phyloP scores from a whole-genome alignment of 2,113 vertebrate genomes.

The Antechinus stuartii region DNA sequence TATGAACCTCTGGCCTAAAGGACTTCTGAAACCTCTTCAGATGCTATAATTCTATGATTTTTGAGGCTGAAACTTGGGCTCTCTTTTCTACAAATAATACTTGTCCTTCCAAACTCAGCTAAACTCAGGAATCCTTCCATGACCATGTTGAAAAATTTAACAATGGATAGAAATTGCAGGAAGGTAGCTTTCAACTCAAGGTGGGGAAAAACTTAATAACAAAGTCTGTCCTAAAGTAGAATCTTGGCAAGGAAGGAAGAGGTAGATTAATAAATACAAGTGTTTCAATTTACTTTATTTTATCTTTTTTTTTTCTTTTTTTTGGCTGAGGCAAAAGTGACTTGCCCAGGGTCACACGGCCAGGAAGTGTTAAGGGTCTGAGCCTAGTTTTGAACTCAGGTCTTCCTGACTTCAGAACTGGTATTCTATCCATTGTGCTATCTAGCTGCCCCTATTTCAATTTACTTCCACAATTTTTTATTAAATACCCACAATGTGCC shows the following conservation, averaged over 20 bases:
- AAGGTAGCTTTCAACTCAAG: neutral
- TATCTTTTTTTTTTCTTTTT: too few species aligned
- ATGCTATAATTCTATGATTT: neutral
- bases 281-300: neutral
- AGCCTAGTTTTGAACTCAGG: too few species aligned
- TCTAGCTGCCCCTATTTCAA: neutral
- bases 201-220: neutral
- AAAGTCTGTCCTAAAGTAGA: neutral
- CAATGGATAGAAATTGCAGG: neutral
- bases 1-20: neutral
- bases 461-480: neutral
- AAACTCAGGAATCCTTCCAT: neutral
- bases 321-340: too few species aligned
- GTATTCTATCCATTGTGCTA: too few species aligned
- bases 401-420: too few species aligned
- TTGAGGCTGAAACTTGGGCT: neutral
- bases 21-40: neutral
- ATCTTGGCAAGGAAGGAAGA: neutral
- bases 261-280: neutral
- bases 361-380: too few species aligned
- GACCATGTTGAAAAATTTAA: neutral
- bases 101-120: neutral
- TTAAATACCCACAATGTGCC: neutral
- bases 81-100: neutral
- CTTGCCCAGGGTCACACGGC: too few species aligned